Conservation (phyloP, 2,113 vertebrate genomes). For the Equus przewalskii region DNA sequence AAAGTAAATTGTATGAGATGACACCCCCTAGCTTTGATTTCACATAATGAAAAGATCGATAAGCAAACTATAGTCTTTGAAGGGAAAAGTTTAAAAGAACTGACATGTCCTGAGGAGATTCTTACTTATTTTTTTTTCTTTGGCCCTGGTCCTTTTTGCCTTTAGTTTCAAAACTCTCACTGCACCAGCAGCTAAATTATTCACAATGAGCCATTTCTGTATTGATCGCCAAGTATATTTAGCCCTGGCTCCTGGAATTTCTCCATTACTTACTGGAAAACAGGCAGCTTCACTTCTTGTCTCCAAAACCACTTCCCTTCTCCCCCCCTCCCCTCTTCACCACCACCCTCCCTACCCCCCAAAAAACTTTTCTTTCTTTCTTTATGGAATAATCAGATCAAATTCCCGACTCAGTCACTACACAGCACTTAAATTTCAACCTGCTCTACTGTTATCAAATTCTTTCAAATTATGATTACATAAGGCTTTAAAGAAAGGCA, state of each 20-base stretch:
- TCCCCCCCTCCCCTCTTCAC: slow-evolving; percentile 85
- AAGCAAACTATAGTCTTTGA: slow-evolving; percentile 87
- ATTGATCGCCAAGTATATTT: slow-evolving; percentile 95
- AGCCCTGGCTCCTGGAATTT: slow-evolving; percentile 93
- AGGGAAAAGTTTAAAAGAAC: slow-evolving; percentile 89
- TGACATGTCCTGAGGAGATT: slow-evolving; percentile 87
- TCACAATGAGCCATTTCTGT: slow-evolving; percentile 94
- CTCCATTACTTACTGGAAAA: slow-evolving; percentile 95
- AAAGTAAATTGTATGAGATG: slow-evolving; percentile 88
- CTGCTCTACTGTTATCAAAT: slow-evolving; percentile 87
- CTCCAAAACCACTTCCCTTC: slow-evolving; percentile 93
- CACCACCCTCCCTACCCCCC: slow-evolving; percentile 50
- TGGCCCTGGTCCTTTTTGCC: slow-evolving; percentile 89
- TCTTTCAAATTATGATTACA: slow-evolving; percentile 87
- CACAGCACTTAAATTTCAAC: slow-evolving; percentile 90
- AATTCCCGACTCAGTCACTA: slow-evolving; percentile 88
- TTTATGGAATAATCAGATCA: slow-evolving; percentile 89
- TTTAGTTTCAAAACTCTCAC: slow-evolving; percentile 92
- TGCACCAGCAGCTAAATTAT: slow-evolving; percentile 93
- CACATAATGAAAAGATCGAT: slow-evolving; percentile 87
- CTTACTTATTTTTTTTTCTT: slow-evolving; percentile 87
- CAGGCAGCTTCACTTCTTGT: slow-evolving; percentile 92
- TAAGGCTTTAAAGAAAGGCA: slow-evolving; percentile 81
- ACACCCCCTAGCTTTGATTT: slow-evolving; percentile 90
- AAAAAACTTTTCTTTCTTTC: slow-evolving; percentile 87